Evolutionary conservation across 2,888 invertebrate species (phyloP), one percentile per base, ranked within the genome.

Genomic region (Mystacides longicornis): DNA sequence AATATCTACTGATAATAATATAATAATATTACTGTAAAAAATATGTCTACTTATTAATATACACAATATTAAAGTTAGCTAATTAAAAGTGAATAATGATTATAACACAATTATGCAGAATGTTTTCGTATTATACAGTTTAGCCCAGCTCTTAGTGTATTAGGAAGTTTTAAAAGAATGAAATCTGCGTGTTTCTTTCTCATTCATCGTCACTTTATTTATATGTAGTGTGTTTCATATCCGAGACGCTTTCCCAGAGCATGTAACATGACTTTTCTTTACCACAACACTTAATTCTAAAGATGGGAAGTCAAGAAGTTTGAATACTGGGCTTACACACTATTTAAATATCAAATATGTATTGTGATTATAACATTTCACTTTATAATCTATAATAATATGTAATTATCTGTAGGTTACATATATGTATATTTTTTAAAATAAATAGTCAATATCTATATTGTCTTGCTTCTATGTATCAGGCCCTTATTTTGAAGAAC

Each of bases 391-490:
- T 55, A 49, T 52, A 37, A 7, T 7, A 7, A 27, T 27, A 27
- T 27, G 5, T 27, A 27, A 5, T 27, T 5, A 27, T n/a, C n/a
- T n/a, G n/a, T n/a, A n/a, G n/a, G n/a, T n/a, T 27, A 27, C 11
- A 27, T 27, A 7, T 7, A 21, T 51, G 50, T 47, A 57, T 51
- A 54, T 37, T 53, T 47, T 31, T 45, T 52, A 46, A 51, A 51
- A 51, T 58, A 55, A 55, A 53, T 23, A 54, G 49, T 59, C 56
- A 52, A 71, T 59, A 67, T 69, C 69, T 74, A 74, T 74, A 74
- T 74, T 75, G 74, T 75, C 74, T 72, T 57, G 70, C 56, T 58
- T 67, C 72, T 74, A 74, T 67, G n/a, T n/a, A n/a, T 65, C 70
- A 71, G 69, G 71, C 70, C 67, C 61, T 64, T 65, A 47, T 33